Base-by-base conservation (phyloP, 2,113 vertebrate species). In the Tricholaema leucomelas region DNA sequence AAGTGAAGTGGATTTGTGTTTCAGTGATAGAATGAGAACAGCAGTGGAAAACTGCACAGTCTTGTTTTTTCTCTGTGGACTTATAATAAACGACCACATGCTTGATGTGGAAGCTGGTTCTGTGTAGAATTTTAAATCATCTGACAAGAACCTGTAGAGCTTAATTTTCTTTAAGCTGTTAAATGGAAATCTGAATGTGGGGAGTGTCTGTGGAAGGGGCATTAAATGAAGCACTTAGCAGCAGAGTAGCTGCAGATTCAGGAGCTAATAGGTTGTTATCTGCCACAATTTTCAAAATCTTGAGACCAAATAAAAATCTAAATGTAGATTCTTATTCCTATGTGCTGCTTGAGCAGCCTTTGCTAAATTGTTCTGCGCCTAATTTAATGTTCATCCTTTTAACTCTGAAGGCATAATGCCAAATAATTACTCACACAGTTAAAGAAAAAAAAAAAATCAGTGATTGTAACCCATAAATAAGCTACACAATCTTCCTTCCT, bases 301-400 rank as follows among this genome's bases (percentile, higher is more conserved):
- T 18, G 85, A 78, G 66, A 85, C 79, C 64, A 93, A 93, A 85
- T 93, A 73, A 85, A 96, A 95, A 78, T 67, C 48, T 12, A 48
- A 91, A 71, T 78, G 54, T 60, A 55, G 61, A 33, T 84, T 58
- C 76, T 77, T 81, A 81, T 85, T 91, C 61, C 42, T 90, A 35
- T 71, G 82, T 81, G 83, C 80, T 78, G 80, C 90, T 63, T 84
- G 80, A 96, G 58, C 52, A 86, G 88, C 30, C 87, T 66, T 73
- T 82, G 64, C 67, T 80, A 66, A 92, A 76, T 76, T 85, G 75
- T 91, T 93, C 92, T 86, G 77, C 0, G 1, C 66, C 35, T 85
- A 94, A 94, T 84, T 94, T 88, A 88, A 90, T 81, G 85, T 76
- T 95, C 92, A 91, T 94, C 85, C 83, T 91, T 94, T 94, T 90